These are phyloP conservation scores for Alces alces DNA, from an alignment of 2,113 vertebrate species.

Conservation along the genomic window DNA sequence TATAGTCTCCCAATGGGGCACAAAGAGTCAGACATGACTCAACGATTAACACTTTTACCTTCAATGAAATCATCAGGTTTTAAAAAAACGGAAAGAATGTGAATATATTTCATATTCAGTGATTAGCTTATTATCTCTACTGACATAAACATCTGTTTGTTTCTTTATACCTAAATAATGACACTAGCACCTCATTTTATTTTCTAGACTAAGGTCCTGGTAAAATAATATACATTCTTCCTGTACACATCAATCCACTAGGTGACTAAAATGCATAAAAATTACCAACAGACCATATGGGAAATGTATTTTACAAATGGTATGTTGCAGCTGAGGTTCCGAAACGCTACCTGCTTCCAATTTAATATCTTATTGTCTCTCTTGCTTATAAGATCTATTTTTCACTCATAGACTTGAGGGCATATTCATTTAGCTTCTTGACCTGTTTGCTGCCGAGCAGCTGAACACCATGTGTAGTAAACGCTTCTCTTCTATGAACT, in stretches of 20 bases:
- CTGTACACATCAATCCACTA: neutral
- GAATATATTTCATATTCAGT: neutral
- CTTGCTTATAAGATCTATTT: neutral
- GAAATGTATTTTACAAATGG: neutral
- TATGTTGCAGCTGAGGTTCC: neutral
- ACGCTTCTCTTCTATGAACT: neutral
- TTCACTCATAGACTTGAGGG: neutral
- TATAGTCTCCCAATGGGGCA: neutral
- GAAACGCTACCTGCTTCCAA: neutral
- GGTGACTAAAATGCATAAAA: neutral
- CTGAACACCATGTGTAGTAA: neutral
- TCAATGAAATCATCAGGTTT: neutral
- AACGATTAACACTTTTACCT: neutral
- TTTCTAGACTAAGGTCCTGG: neutral
- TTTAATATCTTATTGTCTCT: neutral
- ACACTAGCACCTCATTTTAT: neutral
- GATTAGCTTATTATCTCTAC: neutral
- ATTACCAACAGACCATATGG: neutral
- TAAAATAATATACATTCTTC: neutral
- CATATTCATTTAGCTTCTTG: neutral
- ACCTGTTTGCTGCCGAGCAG: neutral
- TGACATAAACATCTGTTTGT: neutral
- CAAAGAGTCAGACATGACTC: neutral
- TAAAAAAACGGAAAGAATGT: neutral
- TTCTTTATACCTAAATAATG: neutral